These are phyloP conservation scores for Emmelina monodactyla DNA, from an alignment of 2,888 invertebrate species.

Conservation along the genomic window DNA sequence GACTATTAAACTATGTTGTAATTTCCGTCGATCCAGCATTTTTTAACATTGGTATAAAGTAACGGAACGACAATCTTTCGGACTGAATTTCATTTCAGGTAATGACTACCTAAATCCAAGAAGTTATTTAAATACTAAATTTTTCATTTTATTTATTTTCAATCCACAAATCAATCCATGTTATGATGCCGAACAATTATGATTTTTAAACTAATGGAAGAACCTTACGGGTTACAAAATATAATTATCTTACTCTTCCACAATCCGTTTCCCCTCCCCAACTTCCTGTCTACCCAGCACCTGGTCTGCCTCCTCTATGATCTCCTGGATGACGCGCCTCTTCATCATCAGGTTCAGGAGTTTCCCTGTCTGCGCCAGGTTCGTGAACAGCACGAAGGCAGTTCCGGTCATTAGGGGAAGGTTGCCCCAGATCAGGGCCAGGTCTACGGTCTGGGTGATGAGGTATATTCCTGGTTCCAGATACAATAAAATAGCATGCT, in stretches of 20 bases:
- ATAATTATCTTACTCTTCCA: constrained; percentile 36
- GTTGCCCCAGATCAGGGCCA: constrained; percentile 52
- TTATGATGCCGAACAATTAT: too few relatives aligned
- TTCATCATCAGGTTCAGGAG: constrained; percentile 34
- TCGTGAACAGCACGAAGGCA: constrained; percentile 51
- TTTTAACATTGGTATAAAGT: too few relatives aligned
- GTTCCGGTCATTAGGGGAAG: constrained; percentile 50
- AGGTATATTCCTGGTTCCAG: constrained; percentile 37
- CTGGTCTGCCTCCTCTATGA: constrained; percentile 28
- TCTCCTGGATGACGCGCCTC: constrained; percentile 24
- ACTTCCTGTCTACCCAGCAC: constrained; percentile 22
- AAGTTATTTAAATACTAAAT: too few relatives aligned
- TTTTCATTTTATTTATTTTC: too few relatives aligned
- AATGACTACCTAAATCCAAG: too few relatives aligned
- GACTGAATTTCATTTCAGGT: too few relatives aligned
- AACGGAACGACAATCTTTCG: too few relatives aligned
- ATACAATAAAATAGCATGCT: background rate
- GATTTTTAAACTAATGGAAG: too few relatives aligned
- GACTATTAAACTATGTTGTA: too few relatives aligned
- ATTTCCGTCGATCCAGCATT: too few relatives aligned
- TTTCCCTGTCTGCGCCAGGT: constrained; percentile 46
- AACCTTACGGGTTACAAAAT: too few relatives aligned
- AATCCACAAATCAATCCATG: too few relatives aligned
- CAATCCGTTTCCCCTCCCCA: constrained; percentile 27
- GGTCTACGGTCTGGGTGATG: constrained; percentile 49